These are phyloP conservation scores for Trachurus trachurus DNA, from an alignment of 2,797 vertebrate genomes.

Conservation along the genomic window DNA sequence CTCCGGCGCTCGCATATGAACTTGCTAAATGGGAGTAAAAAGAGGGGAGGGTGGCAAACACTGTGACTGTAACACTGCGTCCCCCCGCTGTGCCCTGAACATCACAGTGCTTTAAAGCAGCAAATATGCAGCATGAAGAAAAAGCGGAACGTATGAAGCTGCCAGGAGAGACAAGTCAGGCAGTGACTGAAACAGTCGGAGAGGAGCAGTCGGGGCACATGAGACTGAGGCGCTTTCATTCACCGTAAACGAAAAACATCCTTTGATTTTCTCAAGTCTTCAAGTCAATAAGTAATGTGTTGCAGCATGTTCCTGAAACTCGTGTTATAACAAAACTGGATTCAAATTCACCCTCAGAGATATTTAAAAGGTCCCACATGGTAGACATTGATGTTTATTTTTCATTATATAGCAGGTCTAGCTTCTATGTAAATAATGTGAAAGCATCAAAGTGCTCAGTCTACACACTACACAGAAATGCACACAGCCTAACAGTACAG, in stretches of 20 bases:
- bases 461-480: not conserved
- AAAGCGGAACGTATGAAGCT: conserved; percentile 16
- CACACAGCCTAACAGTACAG: not conserved
- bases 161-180: not conserved
- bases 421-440: not conserved
- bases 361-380: not conserved
- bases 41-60: conserved; percentile 29
- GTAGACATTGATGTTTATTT: not conserved
- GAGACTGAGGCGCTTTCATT: conserved; percentile 24
- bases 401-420: too few relatives aligned
- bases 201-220: conserved; percentile 3
- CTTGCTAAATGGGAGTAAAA: conserved; percentile 35
- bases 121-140: conserved; percentile 34
- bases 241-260: conserved; percentile 24
- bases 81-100: conserved; percentile 50
- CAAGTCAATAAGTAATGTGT: conserved; percentile 62
- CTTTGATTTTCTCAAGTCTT: conserved; percentile 48
- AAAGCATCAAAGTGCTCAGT: not conserved
- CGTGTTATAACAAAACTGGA: conserved; percentile 6
- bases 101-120: conserved; percentile 34
- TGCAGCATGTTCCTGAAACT: conserved; percentile 21
- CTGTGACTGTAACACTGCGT: conserved; percentile 46
- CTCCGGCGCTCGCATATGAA: conserved; percentile 44
- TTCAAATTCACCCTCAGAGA: not conserved
- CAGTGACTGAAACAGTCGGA: conserved; percentile 20